These are phyloP conservation scores for Bovichtus diacanthus DNA, from an alignment of 2,797 vertebrate genomes.

Conservation along the genomic window DNA sequence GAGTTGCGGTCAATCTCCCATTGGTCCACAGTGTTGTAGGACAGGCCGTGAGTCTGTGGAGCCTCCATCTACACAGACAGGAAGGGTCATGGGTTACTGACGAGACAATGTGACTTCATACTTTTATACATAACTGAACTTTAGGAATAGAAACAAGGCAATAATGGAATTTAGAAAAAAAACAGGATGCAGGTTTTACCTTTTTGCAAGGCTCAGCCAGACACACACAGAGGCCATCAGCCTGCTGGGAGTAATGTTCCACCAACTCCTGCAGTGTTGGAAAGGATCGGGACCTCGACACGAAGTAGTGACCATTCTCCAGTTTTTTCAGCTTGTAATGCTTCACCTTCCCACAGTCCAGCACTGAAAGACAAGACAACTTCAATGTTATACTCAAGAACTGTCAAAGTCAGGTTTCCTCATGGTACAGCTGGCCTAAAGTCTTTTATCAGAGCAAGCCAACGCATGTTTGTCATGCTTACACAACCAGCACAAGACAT, in stretches of 20 bases:
- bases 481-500: not conserved
- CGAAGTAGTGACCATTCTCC: slow-evolving; percentile 85
- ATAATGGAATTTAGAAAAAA: not conserved
- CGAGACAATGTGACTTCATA: not conserved
- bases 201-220: slow-evolving; percentile 90
- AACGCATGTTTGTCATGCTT: not conserved
- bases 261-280: slow-evolving; percentile 87
- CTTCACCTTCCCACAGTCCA: slow-evolving; percentile 87
- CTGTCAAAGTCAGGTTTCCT: not conserved
- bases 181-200: slow-evolving; percentile 78
- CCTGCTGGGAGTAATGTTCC: slow-evolving; percentile 82
- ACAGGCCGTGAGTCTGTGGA: slow-evolving; percentile 88
- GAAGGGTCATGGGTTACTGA: not conserved
- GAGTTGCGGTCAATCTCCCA: slow-evolving; percentile 95
- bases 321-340: slow-evolving; percentile 91
- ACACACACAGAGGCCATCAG: slow-evolving; percentile 89
- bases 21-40: slow-evolving; percentile 94
- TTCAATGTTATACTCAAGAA: not conserved
- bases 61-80: slow-evolving; percentile 72
- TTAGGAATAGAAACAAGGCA: not conserved
- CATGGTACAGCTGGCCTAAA: not conserved
- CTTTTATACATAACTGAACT: not conserved
- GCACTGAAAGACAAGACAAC: slow-evolving; percentile 84
- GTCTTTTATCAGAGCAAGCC: not conserved
- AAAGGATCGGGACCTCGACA: slow-evolving; percentile 83